Base-by-base conservation (phyloP, 2,797 vertebrate genomes). In the Echiichthys vipera region DNA sequence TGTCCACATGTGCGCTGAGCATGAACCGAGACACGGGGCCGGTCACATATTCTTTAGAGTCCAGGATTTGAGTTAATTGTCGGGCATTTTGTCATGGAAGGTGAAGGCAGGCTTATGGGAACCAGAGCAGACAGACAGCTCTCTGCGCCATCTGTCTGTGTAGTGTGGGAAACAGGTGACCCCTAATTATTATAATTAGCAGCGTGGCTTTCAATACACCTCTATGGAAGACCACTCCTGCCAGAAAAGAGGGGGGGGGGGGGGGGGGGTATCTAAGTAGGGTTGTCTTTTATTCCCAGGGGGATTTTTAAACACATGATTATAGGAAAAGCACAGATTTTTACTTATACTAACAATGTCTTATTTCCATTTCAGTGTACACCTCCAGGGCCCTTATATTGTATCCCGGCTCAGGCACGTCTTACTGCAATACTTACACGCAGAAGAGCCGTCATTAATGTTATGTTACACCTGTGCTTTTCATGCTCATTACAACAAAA, bases 131-230 rank as follows among this genome's bases (percentile, higher is more conserved):
- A 64, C 32, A 32, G 29, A 46, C 3, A 27, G 24, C 45, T 69
- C 29, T 50, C 9, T 82, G 83, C 90, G 88, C 90, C 89, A 82
- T 39, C 89, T 91, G 85, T 84, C 75, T n/a, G 87, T 47, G 49
- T 15, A 32, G 3, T 30, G 34, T 24, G 34, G 50, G 57, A 39
- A 85, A 64, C 42, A 55, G 13, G 22, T 46, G 45, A n/a, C 42
- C 27, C 42, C 5, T 54, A 22, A 47, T 39, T 46, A 11, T n/a
- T 45, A 8, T 13, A 58, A 34, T 50, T 24, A 59, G 20, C 45
- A 62, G 8, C 25, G 37, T 65, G 50, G 17, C 7, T n/a, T 22
- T 1, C 8, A 9, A 7, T 37, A 20, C 8, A 30, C 3, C 8
- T 20, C 7, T 12, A 27, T 29, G 57, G 8, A 36, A n/a, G 30